Percentiles rank a stretch among this genome's conserved stretches.
Conservation (phyloP, 2,888 invertebrate species). For the Troilus luridus region DNA sequence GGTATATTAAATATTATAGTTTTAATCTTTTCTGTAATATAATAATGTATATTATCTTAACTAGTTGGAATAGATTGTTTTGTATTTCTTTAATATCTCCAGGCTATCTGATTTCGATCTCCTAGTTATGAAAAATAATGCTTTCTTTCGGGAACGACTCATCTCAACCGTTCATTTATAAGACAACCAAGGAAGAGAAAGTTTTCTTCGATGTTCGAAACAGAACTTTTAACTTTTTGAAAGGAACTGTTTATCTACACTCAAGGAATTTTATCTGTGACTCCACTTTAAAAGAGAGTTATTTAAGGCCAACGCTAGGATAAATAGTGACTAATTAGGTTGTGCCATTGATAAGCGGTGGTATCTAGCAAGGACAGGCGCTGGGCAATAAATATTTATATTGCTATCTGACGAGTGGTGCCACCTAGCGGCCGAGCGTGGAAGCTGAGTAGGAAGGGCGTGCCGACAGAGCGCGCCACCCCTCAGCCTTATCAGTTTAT, state of each 20-base stretch:
- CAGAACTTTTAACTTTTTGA: constrained; percentile 20
- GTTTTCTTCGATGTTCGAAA: neutral
- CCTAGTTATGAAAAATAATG: neutral
- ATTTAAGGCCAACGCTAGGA: constrained; percentile 17
- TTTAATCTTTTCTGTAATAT: too few species aligned
- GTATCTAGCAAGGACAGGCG: constrained; percentile 27
- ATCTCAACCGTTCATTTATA: neutral
- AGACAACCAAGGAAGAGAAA: constrained; percentile 25
- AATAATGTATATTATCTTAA: neutral
- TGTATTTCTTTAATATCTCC: neutral
- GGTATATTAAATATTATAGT: too few species aligned
- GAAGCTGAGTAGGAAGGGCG: constrained; percentile 31
- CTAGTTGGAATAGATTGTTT: neutral
- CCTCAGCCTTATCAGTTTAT: constrained; percentile 60
- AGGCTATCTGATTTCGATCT: neutral
- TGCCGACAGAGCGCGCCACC: constrained; percentile 38
- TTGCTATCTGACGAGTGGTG: neutral
- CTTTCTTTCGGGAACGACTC: neutral
- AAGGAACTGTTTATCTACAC: neutral
- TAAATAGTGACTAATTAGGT: constrained; percentile 40
- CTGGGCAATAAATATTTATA: constrained; percentile 29
- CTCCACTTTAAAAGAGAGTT: constrained; percentile 37
- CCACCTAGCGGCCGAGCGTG: constrained; percentile 29
- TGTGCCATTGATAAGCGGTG: constrained; percentile 7
- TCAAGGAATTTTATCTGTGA: constrained; percentile 10